Conservation (phyloP, 2,797 vertebrate genomes). For the Sebastes wilsoni region DNA sequence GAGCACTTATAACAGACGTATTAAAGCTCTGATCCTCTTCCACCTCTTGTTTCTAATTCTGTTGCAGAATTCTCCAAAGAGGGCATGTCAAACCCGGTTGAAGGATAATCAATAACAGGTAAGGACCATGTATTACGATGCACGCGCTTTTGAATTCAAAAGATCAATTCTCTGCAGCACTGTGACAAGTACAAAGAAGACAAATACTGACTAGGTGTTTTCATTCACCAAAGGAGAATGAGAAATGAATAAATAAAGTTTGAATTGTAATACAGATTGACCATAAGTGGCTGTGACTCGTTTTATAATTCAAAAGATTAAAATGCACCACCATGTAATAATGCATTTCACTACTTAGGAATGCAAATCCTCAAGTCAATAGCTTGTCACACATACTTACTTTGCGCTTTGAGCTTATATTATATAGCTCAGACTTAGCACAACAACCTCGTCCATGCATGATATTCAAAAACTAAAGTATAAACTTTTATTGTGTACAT, state of each 20-base stretch:
- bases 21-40: constrained; percentile 36
- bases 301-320: constrained; percentile 41
- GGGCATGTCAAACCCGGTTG: constrained; percentile 46
- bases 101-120: constrained; percentile 70
- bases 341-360: background rate
- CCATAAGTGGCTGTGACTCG: background rate
- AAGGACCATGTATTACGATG: constrained; percentile 41
- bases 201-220: background rate
- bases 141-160: constrained; percentile 44
- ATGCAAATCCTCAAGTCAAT: constrained; percentile 41
- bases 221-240: background rate
- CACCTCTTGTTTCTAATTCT: constrained; percentile 39
- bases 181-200: constrained; percentile 43
- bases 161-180: constrained; percentile 40
- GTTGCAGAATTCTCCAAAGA: constrained; percentile 42
- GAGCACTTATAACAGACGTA: constrained; percentile 39
- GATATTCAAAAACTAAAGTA: background rate
- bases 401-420: constrained; percentile 1
- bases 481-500: constrained; percentile 13
- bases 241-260: constrained; percentile 16
- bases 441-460: background rate
- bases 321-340: constrained; percentile 17
- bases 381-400: constrained; percentile 32
- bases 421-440: background rate
- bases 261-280: constrained; percentile 13